Conservation (phyloP, 2,888 invertebrate species). For the Mythimna impura region DNA sequence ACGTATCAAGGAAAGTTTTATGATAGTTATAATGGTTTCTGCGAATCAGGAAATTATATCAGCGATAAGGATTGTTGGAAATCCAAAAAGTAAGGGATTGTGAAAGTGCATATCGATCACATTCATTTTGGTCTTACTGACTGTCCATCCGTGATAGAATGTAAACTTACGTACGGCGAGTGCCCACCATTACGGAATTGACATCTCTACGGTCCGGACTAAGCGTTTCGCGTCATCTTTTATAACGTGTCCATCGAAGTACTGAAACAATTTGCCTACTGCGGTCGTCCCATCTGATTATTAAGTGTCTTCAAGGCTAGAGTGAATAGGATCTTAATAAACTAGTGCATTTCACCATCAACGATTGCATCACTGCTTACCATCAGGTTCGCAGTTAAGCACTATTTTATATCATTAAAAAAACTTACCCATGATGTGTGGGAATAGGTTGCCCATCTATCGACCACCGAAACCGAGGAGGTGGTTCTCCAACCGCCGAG, state of each 20-base stretch:
- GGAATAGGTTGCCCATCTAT: slow-evolving; percentile 85
- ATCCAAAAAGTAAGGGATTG: not conserved
- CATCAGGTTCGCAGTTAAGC: no score
- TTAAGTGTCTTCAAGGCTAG: no score
- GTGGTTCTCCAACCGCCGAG: slow-evolving; percentile 96
- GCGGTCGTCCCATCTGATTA: no score
- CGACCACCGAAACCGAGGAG: slow-evolving; percentile 91
- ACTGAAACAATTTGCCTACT: no score
- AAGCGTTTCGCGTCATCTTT: no score
- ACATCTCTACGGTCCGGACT: no score
- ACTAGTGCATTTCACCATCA: no score
- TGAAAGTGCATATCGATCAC: not conserved
- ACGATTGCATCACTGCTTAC: no score
- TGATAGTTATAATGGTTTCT: not conserved
- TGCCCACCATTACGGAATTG: no score
- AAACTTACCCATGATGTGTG: slow-evolving; percentile 84
- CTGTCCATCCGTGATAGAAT: not conserved
- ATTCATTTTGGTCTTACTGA: not conserved
- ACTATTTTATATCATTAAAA: no score
- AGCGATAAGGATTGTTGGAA: not conserved
- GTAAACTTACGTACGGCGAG: slow-evolving; percentile 66
- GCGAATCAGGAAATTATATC: not conserved
- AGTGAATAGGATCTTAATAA: no score
- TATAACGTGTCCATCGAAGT: no score
- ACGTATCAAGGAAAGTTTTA: slow-evolving; percentile 4